Evolutionary conservation across 2,797 vertebrate genomes (phyloP).

Genomic region (Brachyalestes nurse): DNA sequence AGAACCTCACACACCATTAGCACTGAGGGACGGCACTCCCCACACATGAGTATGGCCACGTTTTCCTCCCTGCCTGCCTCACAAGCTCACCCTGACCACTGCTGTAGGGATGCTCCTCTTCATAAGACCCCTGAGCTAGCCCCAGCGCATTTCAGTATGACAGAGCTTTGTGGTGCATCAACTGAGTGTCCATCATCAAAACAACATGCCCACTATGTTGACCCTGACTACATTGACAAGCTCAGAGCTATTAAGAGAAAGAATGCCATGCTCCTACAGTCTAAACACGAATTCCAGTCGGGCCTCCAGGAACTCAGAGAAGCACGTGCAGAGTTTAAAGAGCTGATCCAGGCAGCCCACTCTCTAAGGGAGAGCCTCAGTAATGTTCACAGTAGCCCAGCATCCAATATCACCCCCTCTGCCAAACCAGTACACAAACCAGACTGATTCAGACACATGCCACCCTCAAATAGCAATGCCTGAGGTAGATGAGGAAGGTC

Average conservation of each 20-base stretch:
- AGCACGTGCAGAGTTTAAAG: background rate
- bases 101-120: background rate
- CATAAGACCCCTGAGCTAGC: too few relatives aligned
- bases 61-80: too few relatives aligned
- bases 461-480: too few relatives aligned
- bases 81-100: background rate
- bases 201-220: background rate
- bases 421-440: too few relatives aligned
- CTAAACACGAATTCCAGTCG: background rate
- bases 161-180: background rate
- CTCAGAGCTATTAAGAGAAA: background rate
- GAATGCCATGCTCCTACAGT: background rate
- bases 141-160: background rate
- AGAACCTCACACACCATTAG: too few relatives aligned
- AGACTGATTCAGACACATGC: background rate
- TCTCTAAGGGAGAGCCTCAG: background rate
- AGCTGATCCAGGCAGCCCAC: background rate
- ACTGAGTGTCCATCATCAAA: background rate
- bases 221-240: background rate
- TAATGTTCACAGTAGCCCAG: too few relatives aligned
- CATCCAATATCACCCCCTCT: too few relatives aligned
- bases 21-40: too few relatives aligned
- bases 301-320: background rate
- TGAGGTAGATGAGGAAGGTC: background rate
- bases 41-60: too few relatives aligned